Conservation (phyloP, 2,113 vertebrate species). For the Oostethus manadensis region DNA sequence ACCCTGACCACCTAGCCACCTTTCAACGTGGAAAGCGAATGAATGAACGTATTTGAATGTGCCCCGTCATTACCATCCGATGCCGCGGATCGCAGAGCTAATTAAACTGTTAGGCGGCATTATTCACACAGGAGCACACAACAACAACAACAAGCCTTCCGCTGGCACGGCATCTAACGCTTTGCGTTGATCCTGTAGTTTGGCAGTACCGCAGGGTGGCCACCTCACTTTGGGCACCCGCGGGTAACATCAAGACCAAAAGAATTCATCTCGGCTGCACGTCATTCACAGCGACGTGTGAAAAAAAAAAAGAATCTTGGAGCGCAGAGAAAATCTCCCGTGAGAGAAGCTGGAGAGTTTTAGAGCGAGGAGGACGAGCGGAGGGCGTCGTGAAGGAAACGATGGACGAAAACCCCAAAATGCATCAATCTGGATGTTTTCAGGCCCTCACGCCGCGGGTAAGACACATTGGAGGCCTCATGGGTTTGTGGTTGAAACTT, state of each 20-base stretch:
- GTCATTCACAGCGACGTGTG: conserved; percentile 53
- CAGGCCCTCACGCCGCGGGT: conserved; percentile 76
- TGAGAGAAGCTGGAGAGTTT: conserved; percentile 19
- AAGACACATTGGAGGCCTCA: conserved; percentile 50
- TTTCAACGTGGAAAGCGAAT: conserved; percentile 21
- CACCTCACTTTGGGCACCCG: conserved; percentile 20
- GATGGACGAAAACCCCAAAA: conserved; percentile 75
- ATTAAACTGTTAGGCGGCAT: conserved; percentile 3
- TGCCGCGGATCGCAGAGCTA: conserved; percentile 1
- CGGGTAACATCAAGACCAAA: conserved; percentile 48
- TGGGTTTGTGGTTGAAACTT: conserved; percentile 17
- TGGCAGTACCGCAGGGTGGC: conserved; percentile 14
- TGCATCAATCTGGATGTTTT: conserved; percentile 71
- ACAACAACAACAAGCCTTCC: conserved; percentile 1
- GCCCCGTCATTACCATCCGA: not conserved
- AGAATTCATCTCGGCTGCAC: conserved; percentile 49
- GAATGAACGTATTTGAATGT: conserved; percentile 5
- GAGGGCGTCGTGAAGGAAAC: conserved; percentile 64
- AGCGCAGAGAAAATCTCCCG: conserved; percentile 16
- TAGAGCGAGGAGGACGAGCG: conserved; percentile 9
- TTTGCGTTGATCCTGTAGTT: not conserved
- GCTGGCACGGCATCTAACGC: not conserved
- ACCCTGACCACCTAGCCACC: not conserved
- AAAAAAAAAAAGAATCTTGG: conserved; percentile 12
- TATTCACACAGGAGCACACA: conserved; percentile 7